A percentile compares a stretch with the other conserved stretches of the same genome.
Conservation (phyloP, 53 echinoderm and acorn worm genomes). For the Echinarachnius parma region DNA sequence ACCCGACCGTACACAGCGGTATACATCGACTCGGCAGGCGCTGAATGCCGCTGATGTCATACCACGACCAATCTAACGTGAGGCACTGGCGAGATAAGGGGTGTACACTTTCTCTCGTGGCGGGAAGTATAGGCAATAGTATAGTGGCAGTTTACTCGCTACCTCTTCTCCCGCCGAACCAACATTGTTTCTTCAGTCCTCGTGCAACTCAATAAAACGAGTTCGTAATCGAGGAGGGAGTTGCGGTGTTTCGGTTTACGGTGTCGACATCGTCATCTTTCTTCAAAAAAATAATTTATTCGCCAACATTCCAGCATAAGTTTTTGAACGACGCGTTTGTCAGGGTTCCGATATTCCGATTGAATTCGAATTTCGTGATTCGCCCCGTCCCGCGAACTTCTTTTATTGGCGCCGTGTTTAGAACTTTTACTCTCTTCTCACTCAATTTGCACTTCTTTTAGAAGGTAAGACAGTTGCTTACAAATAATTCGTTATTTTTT, state of each 20-base stretch:
- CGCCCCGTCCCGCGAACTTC: too few species aligned
- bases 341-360: too few species aligned
- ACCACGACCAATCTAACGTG: slow-evolving; percentile 24
- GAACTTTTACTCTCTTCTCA: too few species aligned
- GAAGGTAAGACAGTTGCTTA: too few species aligned
- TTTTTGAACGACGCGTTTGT: too few species aligned
- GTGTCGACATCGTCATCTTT: slow-evolving; percentile 13
- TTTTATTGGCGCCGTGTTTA: too few species aligned
- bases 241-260: slow-evolving; percentile 26
- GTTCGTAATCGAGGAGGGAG: slow-evolving; percentile 35
- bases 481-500: too few species aligned
- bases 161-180: slow-evolving; percentile 22
- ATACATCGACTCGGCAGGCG: too few species aligned
- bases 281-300: too few species aligned
- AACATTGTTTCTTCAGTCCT: slow-evolving; percentile 41
- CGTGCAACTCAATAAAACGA: slow-evolving; percentile 8
- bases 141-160: slow-evolving; percentile 26
- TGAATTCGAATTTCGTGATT: too few species aligned
- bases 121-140: slow-evolving; percentile 10
- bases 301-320: too few species aligned
- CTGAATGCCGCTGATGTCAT: slow-evolving; percentile 57
- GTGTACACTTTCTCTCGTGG: slow-evolving; percentile 45
- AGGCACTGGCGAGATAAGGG: slow-evolving; percentile 8
- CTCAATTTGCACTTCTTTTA: too few species aligned
- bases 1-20: slow-evolving; percentile 15